phyloP scores from a whole-genome alignment of 2,113 vertebrate species.

The Xiphorhynchus elegans region DNA sequence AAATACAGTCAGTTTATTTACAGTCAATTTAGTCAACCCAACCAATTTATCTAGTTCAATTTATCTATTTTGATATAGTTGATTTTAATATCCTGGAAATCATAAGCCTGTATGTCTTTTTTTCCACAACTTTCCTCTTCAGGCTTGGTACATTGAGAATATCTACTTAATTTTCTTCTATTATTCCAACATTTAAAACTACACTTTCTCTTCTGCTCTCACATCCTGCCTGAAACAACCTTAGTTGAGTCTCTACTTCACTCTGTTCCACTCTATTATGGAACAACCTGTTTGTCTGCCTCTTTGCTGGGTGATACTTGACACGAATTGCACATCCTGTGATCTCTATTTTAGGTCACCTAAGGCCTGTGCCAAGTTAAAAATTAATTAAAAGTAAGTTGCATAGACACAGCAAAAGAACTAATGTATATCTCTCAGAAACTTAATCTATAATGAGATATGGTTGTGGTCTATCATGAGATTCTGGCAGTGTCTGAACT shows the following conservation, averaged over 20 bases:
- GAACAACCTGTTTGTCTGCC: background rate
- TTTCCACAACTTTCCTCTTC: background rate
- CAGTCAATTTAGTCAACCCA: background rate
- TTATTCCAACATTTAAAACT: background rate
- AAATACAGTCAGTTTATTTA: background rate
- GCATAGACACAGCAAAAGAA: background rate
- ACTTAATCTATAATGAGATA: background rate
- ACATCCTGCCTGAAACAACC: background rate
- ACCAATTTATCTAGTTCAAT: background rate
- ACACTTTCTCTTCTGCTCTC: background rate
- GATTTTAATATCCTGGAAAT: background rate
- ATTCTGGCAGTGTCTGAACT: background rate
- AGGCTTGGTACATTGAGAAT: background rate
- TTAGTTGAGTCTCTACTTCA: background rate
- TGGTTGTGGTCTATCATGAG: background rate
- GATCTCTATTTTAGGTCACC: background rate
- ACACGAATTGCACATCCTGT: accelerated
- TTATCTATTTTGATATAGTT: background rate
- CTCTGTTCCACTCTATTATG: background rate
- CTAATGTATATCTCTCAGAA: background rate
- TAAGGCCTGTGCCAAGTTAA: background rate
- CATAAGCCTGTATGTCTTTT: background rate
- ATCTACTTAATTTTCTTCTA: background rate
- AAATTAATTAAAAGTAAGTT: background rate
- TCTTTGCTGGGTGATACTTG: background rate